Evolutionary conservation across 2,113 vertebrate species (phyloP).

Genomic region (Merops nubicus): DNA sequence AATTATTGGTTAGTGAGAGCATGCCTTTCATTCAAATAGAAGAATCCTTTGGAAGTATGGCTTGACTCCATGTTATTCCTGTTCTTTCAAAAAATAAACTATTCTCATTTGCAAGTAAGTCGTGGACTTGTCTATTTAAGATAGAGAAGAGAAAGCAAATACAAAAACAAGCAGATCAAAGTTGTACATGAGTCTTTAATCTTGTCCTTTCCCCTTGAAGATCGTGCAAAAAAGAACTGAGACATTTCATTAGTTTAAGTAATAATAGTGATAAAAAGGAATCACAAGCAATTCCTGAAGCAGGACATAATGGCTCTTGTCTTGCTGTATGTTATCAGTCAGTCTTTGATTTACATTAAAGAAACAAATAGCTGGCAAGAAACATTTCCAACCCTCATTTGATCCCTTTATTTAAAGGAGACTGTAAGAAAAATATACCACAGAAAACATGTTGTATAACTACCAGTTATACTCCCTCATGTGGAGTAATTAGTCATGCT

Average conservation of each 20-base stretch:
- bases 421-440: neutral
- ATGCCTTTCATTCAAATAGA: neutral
- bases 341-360: constrained; percentile 45
- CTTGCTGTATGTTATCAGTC: constrained; percentile 1
- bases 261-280: constrained; percentile 14
- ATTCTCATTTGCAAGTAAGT: neutral
- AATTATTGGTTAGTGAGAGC: neutral
- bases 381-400: neutral
- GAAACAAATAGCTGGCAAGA: constrained; percentile 23
- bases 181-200: constrained; percentile 36
- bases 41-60: constrained; percentile 5
- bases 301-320: neutral
- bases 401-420: neutral
- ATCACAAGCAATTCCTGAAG: constrained; percentile 2
- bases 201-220: constrained; percentile 45
- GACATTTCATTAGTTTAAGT: constrained; percentile 46
- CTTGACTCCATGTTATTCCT: neutral
- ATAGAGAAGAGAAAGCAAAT: constrained; percentile 37
- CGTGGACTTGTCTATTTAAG: neutral
- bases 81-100: neutral
- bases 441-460: neutral
- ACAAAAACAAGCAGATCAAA: constrained; percentile 55
- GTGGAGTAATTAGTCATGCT: neutral
- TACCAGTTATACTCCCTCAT: neutral
- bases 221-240: neutral